Evolutionary conservation across 2,888 invertebrate genomes (phyloP).

Genomic region (Oscheius sp.): DNA sequence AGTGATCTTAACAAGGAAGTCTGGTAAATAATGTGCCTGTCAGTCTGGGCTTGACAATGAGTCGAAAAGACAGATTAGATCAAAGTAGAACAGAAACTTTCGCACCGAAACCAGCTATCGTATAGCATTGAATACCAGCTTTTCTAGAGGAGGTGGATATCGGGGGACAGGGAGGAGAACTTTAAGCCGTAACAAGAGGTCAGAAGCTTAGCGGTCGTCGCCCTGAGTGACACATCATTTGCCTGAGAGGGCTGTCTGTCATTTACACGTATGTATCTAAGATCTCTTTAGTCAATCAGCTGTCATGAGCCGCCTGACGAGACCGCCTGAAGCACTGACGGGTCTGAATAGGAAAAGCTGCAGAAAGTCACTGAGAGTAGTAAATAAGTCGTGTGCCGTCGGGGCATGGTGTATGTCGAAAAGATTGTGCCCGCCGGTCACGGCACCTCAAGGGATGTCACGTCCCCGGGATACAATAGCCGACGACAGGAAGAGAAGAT

Average conservation of each 20-base stretch:
- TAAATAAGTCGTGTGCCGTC: background rate
- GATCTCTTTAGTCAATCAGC: conserved; percentile 41
- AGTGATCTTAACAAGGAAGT: conserved; percentile 1
- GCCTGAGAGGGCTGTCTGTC: conserved; percentile 40
- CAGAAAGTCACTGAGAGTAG: background rate
- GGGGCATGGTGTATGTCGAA: conserved; percentile 2
- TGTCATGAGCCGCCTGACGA: conserved; percentile 40
- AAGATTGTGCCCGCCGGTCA: conserved; percentile 12
- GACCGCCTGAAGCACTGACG: conserved; percentile 38
- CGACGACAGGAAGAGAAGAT: conserved; percentile 2
- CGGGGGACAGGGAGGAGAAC: background rate
- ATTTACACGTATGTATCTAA: conserved; percentile 42
- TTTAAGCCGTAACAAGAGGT: conserved; percentile 15
- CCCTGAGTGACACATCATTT: conserved; percentile 42
- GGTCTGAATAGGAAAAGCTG: conserved; percentile 34
- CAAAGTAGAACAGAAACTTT: conserved; percentile 17
- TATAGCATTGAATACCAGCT: too few species aligned
- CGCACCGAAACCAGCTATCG: too few species aligned
- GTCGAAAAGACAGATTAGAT: conserved; percentile 10
- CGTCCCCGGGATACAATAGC: background rate
- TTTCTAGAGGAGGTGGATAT: too few species aligned
- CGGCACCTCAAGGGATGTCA: background rate
- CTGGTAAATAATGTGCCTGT: background rate
- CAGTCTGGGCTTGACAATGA: background rate
- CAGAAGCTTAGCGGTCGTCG: conserved; percentile 22